Evolutionary conservation across 2,888 invertebrate genomes (phyloP), one percentile per base, ranked within the genome.

Genomic region (Nephrotoma appendiculata): DNA sequence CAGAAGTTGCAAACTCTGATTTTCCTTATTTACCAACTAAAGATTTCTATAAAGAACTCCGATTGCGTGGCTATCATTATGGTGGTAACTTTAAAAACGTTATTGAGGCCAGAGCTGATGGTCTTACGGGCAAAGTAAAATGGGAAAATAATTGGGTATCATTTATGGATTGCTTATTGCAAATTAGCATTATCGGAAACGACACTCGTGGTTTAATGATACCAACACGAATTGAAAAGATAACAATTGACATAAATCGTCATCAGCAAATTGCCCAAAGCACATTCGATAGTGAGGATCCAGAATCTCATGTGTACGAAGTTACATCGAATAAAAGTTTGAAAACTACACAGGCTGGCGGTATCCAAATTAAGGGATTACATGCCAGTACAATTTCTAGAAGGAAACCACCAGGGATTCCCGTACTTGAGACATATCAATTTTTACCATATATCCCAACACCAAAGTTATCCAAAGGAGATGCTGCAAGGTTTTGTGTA

Each of bases 81-180:
- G 90, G 88, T 86, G 92, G 91, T 0, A 87, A 88, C 0, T 92
- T 92, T 87, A 89, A 89, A 83, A 89, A 89, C 0, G 91, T 92
- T 0, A 87, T 88, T 2, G 87, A 88, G 7, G 91, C 91, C 0
- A 90, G 91, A 0, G 88, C 90, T 1, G 91, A 92, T 88, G 92
- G 92, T 0, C 86, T 89, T 0, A 90, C 89, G 42, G 92, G 91
- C 5, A 89, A 89, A 90, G 90, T 89, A 6, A 91, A 93, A 86
- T 98, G 97, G 97, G 93, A 94, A 86, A 95, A 95, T 89, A 96
- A 97, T 91, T 98, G 98, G 97, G 95, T 96, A 6, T 94, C 96
- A 3, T 97, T 97, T 91, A 94, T 98, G 92, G 98, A 98, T 92
- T 96, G 96, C 48, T 95, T 98, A 95, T 92, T 98, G 12, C 98